A percentile compares a stretch with the other conserved stretches of the same genome.
phyloP scores from a whole-genome alignment of 1,140 invertebrate genomes.

The Micrasema minimum region DNA sequence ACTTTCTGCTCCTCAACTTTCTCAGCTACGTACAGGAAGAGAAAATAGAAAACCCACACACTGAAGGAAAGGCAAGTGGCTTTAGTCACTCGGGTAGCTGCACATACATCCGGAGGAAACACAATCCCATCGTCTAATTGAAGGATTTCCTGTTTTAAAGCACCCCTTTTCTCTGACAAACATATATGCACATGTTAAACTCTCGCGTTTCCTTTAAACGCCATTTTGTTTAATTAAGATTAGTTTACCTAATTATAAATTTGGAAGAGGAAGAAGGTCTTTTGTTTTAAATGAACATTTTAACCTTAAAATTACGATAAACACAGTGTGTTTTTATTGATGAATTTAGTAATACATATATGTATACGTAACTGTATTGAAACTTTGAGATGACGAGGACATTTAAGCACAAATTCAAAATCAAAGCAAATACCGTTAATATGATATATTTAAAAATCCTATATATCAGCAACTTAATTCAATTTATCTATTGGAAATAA shows the following conservation, averaged over 20 bases:
- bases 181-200: slow-evolving; percentile 14
- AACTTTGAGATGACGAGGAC: no score
- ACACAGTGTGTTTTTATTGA: no score
- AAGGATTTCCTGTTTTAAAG: slow-evolving; percentile 53
- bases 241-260: not conserved
- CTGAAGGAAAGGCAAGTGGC: slow-evolving; percentile 50
- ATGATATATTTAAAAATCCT: no score
- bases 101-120: slow-evolving; percentile 52
- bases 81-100: slow-evolving; percentile 48
- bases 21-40: slow-evolving; percentile 15
- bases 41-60: slow-evolving; percentile 31
- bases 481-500: no score
- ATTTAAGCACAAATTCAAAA: no score
- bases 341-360: no score
- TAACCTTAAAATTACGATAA: no score
- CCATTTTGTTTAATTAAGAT: not conserved
- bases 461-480: no score
- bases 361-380: no score
- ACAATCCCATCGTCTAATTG: slow-evolving; percentile 54
- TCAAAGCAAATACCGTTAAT: no score
- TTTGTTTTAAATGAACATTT: no score
- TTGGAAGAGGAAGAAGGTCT: no score
- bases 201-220: not conserved
- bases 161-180: slow-evolving; percentile 46
- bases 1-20: slow-evolving; percentile 42